Evolutionary conservation across 2,797 vertebrate genomes (phyloP).

Genomic region (Helicolenus hilgendorfi): DNA sequence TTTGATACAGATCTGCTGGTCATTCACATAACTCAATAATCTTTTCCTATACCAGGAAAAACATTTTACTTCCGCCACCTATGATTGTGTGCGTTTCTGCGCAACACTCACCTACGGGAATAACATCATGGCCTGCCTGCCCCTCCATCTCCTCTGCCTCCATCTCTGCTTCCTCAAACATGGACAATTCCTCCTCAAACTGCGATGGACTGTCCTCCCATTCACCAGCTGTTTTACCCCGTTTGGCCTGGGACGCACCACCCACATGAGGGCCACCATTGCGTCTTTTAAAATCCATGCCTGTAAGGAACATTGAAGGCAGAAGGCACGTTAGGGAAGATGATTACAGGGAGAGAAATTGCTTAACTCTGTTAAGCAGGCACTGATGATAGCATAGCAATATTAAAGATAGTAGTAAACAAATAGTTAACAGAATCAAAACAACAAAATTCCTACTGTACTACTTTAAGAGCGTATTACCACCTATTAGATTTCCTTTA

Average conservation of each 20-base stretch:
- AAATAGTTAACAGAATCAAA: neutral
- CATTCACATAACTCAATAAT: neutral
- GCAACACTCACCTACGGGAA: slow-evolving; percentile 86
- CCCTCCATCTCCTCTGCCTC: slow-evolving; percentile 90
- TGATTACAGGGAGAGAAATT: neutral
- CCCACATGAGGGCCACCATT: slow-evolving; percentile 74
- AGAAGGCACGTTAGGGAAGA: neutral
- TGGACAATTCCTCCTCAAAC: slow-evolving; percentile 93
- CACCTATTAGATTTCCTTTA: neutral
- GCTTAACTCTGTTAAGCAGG: neutral
- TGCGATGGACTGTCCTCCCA: slow-evolving; percentile 93
- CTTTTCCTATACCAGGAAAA: neutral
- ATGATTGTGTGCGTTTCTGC: neutral
- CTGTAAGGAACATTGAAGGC: slow-evolving; percentile 3
- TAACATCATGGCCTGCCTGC: slow-evolving; percentile 87
- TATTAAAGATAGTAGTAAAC: neutral
- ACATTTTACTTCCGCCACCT: neutral
- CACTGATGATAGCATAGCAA: neutral
- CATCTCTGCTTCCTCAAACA: slow-evolving; percentile 93
- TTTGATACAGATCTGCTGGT: neutral
- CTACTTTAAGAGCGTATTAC: neutral
- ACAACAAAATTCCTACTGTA: neutral
- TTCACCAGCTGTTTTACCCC: slow-evolving; percentile 76
- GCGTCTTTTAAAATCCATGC: slow-evolving; percentile 91
- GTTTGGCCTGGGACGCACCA: slow-evolving; percentile 87